These are phyloP conservation scores for Nasonovia ribisnigri DNA, from an alignment of 2,888 invertebrate genomes.

Conservation along the genomic window DNA sequence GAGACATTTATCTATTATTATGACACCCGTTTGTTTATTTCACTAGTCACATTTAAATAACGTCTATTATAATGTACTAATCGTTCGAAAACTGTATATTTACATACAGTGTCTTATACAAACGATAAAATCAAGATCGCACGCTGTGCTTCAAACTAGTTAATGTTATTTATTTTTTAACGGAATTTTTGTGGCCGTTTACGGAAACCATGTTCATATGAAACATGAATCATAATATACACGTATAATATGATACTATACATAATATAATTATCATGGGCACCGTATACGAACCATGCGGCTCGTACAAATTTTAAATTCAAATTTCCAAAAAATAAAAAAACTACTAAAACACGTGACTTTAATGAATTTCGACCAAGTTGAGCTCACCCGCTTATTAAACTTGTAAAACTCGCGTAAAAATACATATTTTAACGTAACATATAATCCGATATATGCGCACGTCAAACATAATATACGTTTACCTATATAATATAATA, in stretches of 20 bases:
- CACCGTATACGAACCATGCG: neutral
- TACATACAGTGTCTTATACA: neutral
- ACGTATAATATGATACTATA: neutral
- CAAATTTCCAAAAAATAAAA: neutral
- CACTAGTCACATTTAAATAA: neutral
- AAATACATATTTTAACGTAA: neutral
- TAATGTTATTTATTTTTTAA: neutral
- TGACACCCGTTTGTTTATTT: constrained; percentile 14
- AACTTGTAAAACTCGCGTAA: neutral
- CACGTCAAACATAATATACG: too few species aligned
- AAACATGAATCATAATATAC: neutral
- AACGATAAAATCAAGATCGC: constrained; percentile 9
- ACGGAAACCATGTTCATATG: neutral
- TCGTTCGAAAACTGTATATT: neutral
- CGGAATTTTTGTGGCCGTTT: neutral
- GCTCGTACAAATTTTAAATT: neutral
- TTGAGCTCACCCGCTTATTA: neutral
- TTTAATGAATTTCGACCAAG: neutral
- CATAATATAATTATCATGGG: neutral
- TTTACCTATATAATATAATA: neutral
- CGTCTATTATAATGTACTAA: constrained; percentile 16
- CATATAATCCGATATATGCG: neutral
- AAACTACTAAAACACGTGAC: neutral
- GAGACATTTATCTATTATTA: neutral
- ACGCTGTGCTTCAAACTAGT: constrained; percentile 9